Percentiles rank a stretch among this genome's conserved stretches.
Conservation (phyloP, 2,113 vertebrate genomes). For the Podocnemis expansa region DNA sequence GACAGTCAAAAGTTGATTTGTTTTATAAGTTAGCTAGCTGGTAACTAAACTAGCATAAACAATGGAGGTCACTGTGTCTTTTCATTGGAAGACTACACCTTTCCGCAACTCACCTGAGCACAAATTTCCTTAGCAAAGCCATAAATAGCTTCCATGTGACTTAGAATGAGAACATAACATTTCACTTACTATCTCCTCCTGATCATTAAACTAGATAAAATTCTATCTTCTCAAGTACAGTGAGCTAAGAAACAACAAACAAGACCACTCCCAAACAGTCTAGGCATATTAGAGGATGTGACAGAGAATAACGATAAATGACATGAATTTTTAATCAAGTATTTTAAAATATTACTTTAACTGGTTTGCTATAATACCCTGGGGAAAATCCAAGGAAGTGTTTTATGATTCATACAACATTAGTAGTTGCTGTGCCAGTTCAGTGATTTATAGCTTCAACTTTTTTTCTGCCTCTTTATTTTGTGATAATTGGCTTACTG, state of each 20-base stretch:
- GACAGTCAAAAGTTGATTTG: not conserved
- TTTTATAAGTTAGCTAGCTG: not conserved
- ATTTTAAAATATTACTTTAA: slow-evolving; percentile 5
- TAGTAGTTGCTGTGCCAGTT: not conserved
- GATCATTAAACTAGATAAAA: not conserved
- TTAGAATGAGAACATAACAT: not conserved
- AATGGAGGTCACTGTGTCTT: not conserved
- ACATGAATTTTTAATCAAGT: not conserved
- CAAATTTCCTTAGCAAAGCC: not conserved
- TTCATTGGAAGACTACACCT: not conserved
- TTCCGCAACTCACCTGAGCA: not conserved
- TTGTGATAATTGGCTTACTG: not conserved
- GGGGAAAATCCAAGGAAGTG: not conserved
- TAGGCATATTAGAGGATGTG: not conserved
- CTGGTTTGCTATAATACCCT: not conserved
- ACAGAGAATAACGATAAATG: not conserved
- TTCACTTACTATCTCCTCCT: not conserved
- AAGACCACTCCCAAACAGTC: not conserved
- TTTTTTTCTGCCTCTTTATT: not conserved
- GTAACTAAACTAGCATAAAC: not conserved
- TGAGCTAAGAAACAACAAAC: not conserved
- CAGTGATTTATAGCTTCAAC: not conserved
- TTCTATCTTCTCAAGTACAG: not conserved
- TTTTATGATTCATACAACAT: not conserved
- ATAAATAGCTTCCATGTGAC: not conserved